Evolutionary conservation across 1,140 invertebrate genomes (phyloP).

Genomic region (Planococcus citri): DNA sequence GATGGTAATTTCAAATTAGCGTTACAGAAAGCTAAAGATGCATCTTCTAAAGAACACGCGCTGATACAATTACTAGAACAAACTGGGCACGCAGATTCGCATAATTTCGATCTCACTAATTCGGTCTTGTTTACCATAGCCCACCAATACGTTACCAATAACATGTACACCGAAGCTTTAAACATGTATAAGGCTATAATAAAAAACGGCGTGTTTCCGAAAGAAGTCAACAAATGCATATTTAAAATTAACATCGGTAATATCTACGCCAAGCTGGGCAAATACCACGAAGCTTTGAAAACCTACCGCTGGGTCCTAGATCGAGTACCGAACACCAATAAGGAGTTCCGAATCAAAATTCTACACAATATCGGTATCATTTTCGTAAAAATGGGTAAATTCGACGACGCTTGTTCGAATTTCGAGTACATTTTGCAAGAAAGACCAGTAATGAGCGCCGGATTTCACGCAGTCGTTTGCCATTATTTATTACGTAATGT

Average conservation of each 20-base stretch:
- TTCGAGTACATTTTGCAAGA: constrained; percentile 98
- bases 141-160: constrained; percentile 82
- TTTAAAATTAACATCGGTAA: constrained; percentile 98
- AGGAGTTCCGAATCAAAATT: constrained; percentile 86
- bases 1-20: constrained; percentile 50
- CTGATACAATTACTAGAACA: constrained; percentile 85
- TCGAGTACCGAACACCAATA: constrained; percentile 83
- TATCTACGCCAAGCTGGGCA: constrained; percentile 89
- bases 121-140: constrained; percentile 87
- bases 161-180: constrained; percentile 89
- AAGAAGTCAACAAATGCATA: constrained; percentile 56
- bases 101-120: constrained; percentile 89
- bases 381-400: constrained; percentile 90
- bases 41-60: constrained; percentile 77
- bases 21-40: constrained; percentile 90
- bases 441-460: constrained; percentile 72
- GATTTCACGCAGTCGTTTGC: constrained; percentile 83
- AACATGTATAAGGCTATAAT: constrained; percentile 87
- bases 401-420: constrained; percentile 85
- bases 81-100: constrained; percentile 66
- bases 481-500: constrained; percentile 86
- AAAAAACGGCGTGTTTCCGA: constrained; percentile 68
- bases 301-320: constrained; percentile 95
- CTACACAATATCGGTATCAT: constrained; percentile 97
- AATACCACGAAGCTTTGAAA: constrained; percentile 91